Evolutionary conservation across 2,797 vertebrate species (phyloP).

Genomic region (Mormyrops boulengeri): DNA sequence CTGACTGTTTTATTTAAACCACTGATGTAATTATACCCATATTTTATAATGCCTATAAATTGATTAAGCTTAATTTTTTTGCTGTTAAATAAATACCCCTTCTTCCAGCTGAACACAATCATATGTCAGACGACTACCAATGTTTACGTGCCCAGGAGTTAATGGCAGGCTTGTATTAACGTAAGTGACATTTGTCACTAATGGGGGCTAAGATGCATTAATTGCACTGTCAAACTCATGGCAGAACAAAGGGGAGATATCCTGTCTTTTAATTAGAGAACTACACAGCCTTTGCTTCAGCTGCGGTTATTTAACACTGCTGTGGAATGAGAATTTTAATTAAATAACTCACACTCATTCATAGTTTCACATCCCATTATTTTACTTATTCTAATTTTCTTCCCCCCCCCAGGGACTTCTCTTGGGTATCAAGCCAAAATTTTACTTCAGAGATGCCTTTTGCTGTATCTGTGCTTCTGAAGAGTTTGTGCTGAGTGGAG

Average conservation of each 20-base stretch:
- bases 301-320: constrained; percentile 26
- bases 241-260: background rate
- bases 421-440: background rate
- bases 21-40: background rate
- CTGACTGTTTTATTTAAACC: constrained; percentile 21
- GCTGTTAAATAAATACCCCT: background rate
- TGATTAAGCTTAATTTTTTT: background rate
- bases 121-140: background rate
- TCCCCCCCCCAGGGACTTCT: background rate
- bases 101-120: background rate
- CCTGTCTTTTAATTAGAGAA: constrained; percentile 1
- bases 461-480: background rate
- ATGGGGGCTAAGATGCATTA: background rate
- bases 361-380: constrained; percentile 5
- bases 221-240: background rate
- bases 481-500: background rate
- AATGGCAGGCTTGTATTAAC: background rate
- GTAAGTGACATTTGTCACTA: background rate
- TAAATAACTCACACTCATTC: constrained; percentile 27
- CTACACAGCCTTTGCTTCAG: constrained; percentile 13
- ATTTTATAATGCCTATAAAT: background rate
- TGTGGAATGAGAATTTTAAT: constrained; percentile 23
- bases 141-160: background rate
- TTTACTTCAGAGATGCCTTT: background rate
- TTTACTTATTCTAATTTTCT: background rate